Conservation (phyloP, 2,888 invertebrate species). For the Platycheirus rosarum region DNA sequence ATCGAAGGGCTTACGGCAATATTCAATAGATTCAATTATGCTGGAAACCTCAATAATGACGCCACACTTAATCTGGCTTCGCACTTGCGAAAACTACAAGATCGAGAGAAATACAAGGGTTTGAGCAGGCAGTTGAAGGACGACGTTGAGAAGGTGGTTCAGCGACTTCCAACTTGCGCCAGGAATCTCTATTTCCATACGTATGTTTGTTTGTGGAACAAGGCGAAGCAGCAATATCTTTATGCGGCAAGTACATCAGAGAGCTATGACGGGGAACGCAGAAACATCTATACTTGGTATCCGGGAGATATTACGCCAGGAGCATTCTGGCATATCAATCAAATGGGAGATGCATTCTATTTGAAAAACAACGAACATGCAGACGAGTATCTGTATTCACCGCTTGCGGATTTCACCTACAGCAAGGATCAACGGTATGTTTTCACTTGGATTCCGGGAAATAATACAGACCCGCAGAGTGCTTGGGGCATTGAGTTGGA, state of each 20-base stretch:
- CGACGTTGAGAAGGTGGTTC: conserved; percentile 16
- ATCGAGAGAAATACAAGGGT: background rate
- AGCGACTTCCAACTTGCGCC: conserved; percentile 41
- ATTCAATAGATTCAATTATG: conserved; percentile 40
- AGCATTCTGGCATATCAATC: conserved; percentile 14
- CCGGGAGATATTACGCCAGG: conserved; percentile 19
- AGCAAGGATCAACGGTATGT: conserved; percentile 34
- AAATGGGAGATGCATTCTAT: conserved; percentile 29
- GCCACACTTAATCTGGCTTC: conserved; percentile 28
- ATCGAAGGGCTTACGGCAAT: conserved; percentile 40
- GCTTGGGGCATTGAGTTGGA: conserved; percentile 32
- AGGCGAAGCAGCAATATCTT: conserved; percentile 22
- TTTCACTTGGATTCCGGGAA: conserved; percentile 36
- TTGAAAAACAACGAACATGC: conserved; percentile 21
- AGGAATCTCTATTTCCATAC: conserved; percentile 36
- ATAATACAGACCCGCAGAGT: conserved; percentile 43
- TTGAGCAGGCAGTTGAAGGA: conserved; percentile 19
- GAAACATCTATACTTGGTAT: background rate
- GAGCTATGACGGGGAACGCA: background rate
- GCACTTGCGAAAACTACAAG: conserved; percentile 31
- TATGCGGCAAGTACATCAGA: conserved; percentile 29
- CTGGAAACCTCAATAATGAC: conserved; percentile 36
- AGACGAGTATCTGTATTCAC: conserved; percentile 45
- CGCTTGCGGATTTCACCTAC: background rate
- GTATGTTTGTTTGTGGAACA: conserved; percentile 47